Evolutionary conservation across 2,888 invertebrate genomes (phyloP), one percentile per base, ranked within the genome.

Genomic region (Chaetoderma sp.): DNA sequence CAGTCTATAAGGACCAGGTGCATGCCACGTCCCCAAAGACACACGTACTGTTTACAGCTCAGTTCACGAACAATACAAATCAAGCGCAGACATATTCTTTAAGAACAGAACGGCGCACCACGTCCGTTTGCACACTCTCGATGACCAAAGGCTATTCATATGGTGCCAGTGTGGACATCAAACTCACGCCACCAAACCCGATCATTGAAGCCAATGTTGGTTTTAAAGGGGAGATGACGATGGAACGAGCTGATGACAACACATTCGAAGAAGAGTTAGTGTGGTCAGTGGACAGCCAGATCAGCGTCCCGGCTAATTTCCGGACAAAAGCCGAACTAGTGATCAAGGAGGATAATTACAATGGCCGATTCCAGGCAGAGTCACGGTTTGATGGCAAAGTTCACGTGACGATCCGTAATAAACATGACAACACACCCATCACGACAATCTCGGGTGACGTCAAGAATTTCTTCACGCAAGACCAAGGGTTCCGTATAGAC

Each of bases 281-380:
- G n/a, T 86, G 86, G 86, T 82, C 85, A 8, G 84, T 86, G 3
- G 86, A 86, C 72, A 84, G 79, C 62, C 78, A 79, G 67, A 83
- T 86, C 16, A 76, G 72, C 30, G 86, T 86, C 28, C 86, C 86
- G 4, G 73, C 83, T 5, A 74, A 78, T 49, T 78, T 74, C 54
- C 78, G 79, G 55, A 76, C 80, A 3, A 70, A 67, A 10, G 82
- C 80, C 6, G 76, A 77, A 50, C 67, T 82, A 33, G 78, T 79
- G 13, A 75, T 82, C 33, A 71, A 76, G 50, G 86, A 87, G 65
- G 85, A 85, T 39, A 77, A 83, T 55, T 82, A 79, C 65, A 75
- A 79, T 5, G 83, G 85, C 47, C 78, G 79, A 56, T 87, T 87
- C 68, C 75, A 74, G 47, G 80, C 83, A 59, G 76, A 80, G 64